Percentiles rank a stretch among this genome's conserved stretches.
Evolutionary conservation across 2,797 vertebrate genomes (phyloP).

Genomic region (Euphonia xanthogaster): DNA sequence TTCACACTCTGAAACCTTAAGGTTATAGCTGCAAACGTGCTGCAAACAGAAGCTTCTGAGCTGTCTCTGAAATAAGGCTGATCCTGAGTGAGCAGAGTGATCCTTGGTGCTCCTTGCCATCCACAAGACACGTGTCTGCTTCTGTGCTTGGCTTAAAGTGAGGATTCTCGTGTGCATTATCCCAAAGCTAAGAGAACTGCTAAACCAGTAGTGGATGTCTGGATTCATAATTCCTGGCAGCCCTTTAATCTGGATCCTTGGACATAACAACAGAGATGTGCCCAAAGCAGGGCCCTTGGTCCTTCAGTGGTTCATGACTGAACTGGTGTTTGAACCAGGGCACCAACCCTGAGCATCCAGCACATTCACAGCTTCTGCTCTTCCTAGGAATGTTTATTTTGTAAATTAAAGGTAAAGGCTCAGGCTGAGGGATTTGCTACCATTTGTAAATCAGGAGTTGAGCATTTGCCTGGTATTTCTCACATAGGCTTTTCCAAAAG

Average conservation of each 20-base stretch:
- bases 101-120: background rate
- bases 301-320: background rate
- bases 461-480: background rate
- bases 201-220: background rate
- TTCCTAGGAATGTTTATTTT: background rate
- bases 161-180: background rate
- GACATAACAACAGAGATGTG: background rate
- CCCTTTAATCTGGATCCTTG: background rate
- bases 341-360: background rate
- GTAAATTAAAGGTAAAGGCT: background rate
- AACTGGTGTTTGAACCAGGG: background rate
- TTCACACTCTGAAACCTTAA: conserved; percentile 29
- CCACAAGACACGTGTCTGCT: background rate
- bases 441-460: background rate
- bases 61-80: background rate
- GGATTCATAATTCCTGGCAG: background rate
- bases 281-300: background rate
- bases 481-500: rapidly evolving
- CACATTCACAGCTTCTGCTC: background rate
- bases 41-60: conserved; percentile 9
- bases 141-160: background rate
- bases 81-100: background rate
- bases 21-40: background rate
- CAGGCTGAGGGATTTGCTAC: background rate
- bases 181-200: background rate